phyloP scores from a whole-genome alignment of 2,888 invertebrate genomes.

The Amphipoea oculea region DNA sequence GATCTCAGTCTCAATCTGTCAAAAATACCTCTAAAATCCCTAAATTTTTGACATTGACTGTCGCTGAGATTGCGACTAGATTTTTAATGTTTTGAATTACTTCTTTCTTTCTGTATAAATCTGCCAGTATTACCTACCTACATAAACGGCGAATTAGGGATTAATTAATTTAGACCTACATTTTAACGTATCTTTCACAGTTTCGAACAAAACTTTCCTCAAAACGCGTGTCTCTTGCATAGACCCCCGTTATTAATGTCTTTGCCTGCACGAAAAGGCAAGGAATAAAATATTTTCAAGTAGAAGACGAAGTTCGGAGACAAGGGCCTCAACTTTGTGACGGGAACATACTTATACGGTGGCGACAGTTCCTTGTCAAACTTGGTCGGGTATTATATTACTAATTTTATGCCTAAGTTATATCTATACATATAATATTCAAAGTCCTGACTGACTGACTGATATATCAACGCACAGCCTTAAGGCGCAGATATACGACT shows the following conservation, averaged over 20 bases:
- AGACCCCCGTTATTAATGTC: slow-evolving; percentile 29
- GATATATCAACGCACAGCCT: too few species aligned
- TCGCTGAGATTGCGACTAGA: not conserved
- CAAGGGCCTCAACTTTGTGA: slow-evolving; percentile 53
- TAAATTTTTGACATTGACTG: not conserved
- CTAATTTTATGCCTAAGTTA: slow-evolving; percentile 52
- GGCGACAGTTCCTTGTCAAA: slow-evolving; percentile 37
- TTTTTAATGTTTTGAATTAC: not conserved
- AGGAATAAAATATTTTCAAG: slow-evolving; percentile 50
- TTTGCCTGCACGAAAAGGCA: slow-evolving; percentile 27
- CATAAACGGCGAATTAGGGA: not conserved
- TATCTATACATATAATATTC: not conserved
- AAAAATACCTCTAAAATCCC: not conserved
- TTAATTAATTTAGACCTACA: not conserved
- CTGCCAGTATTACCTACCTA: not conserved
- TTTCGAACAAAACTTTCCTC: slow-evolving; percentile 21
- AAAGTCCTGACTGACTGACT: too few species aligned
- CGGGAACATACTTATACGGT: slow-evolving; percentile 37
- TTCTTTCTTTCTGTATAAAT: not conserved
- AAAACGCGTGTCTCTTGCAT: slow-evolving; percentile 21
- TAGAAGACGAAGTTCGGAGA: slow-evolving; percentile 50
- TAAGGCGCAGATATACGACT: too few species aligned
- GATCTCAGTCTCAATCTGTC: not conserved
- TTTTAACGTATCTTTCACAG: not conserved
- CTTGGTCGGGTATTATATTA: slow-evolving; percentile 43